phyloP scores from a whole-genome alignment of 1,140 invertebrate genomes.

The Conus betulinus region DNA sequence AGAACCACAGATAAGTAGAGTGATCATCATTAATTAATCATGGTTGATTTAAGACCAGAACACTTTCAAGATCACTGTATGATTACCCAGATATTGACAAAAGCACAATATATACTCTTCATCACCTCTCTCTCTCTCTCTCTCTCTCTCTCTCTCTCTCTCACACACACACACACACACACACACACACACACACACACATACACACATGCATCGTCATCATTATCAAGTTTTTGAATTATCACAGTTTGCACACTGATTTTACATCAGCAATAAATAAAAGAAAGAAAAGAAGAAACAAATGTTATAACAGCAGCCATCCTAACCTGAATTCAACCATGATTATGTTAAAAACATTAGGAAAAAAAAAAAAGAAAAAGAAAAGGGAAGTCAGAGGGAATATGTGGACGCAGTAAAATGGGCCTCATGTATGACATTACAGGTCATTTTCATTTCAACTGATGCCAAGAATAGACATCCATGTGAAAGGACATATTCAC shows the following conservation, averaged over 20 bases:
- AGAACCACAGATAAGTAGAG: too few species aligned
- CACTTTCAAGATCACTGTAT: too few species aligned
- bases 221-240: not conserved
- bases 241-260: not conserved
- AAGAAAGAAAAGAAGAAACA: not conserved
- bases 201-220: not conserved
- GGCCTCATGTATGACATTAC: too few species aligned
- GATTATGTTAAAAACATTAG: not conserved
- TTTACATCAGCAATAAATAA: not conserved
- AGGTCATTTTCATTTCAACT: too few species aligned
- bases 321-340: not conserved
- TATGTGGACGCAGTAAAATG: too few species aligned
- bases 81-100: too few species aligned
- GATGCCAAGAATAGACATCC: too few species aligned
- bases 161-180: not conserved
- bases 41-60: too few species aligned
- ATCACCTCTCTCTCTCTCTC: not conserved
- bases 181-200: constrained; percentile 22
- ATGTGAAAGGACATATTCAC: too few species aligned
- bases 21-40: too few species aligned
- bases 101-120: not conserved
- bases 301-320: not conserved
- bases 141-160: not conserved
- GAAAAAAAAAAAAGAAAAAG: too few species aligned
- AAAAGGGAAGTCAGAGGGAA: too few species aligned